Base-by-base conservation (phyloP, 2,113 vertebrate genomes). In the Notarius quadriscutis region DNA sequence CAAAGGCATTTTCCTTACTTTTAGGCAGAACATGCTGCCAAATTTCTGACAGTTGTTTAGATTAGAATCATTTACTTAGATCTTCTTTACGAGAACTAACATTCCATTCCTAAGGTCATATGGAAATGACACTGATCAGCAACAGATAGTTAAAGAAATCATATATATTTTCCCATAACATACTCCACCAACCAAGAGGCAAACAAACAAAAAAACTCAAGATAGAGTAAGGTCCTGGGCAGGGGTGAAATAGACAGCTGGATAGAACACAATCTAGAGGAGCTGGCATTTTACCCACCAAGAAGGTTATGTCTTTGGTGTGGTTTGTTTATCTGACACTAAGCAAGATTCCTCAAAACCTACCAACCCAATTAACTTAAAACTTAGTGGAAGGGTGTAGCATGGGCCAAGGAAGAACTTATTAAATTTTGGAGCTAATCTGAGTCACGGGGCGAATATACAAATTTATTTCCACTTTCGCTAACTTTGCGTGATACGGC, bases 31-130 rank as follows among this genome's bases (percentile, higher is more conserved):
- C 12, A 53, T 78, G 7, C 75, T 8, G 25, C 75, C 51, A 78
- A n/a, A 78, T 55, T 78, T 78, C 75, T 55, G 22, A 77, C 5
- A 77, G 20, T n/a, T 77, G 75, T 78, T 78, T 55, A 55, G 50
- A 7, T 78, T 55, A 78, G 25, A 14, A 78, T 53, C 12, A 14
- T 53, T 78, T 78, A 7, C 5, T n/a, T n/a, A n/a, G 50, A n/a
- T 78, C 50, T 22, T 50, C 22, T 7, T 78, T 15, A n/a, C 2
- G 75, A 53, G 22, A 50, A 8, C 15, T 4, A 50, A n/a, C 5
- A 51, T 51, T 14, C 14, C 25, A 1, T 27, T 53, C 20, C 51
- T 51, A 71, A 1, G 25, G 4, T 3, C 63, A 34, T 14, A 34
- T 15, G 14, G 34, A 20, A 18, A 7, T 74, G 17, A 25, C 7